Conservation (phyloP, 2,888 invertebrate species). For the Dioctria linearis region DNA sequence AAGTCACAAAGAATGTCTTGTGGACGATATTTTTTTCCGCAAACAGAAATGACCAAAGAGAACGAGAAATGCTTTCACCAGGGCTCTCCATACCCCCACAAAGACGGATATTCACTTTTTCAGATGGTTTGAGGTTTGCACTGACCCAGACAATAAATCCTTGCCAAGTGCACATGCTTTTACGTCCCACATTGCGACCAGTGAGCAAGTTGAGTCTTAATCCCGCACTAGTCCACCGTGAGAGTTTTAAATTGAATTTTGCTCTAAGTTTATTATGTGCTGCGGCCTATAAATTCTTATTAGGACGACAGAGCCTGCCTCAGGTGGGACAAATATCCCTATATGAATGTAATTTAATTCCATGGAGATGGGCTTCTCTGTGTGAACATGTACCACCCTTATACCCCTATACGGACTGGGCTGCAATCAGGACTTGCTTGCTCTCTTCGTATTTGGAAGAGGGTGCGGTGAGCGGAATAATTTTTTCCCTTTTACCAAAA, state of each 20-base stretch:
- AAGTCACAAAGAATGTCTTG: too few relatives aligned
- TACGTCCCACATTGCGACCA: background rate
- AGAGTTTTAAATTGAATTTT: slow-evolving; percentile 52
- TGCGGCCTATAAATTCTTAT: slow-evolving; percentile 51
- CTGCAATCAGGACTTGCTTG: background rate
- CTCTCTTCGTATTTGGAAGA: background rate
- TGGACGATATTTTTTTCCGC: too few relatives aligned
- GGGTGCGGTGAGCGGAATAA: background rate
- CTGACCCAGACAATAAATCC: background rate
- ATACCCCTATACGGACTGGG: background rate
- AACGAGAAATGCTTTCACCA: too few relatives aligned
- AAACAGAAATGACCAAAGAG: too few relatives aligned
- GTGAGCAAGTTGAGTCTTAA: background rate
- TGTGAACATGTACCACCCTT: background rate
- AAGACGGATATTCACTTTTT: slow-evolving; percentile 1
- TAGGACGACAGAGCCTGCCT: slow-evolving; percentile 15
- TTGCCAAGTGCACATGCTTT: background rate
- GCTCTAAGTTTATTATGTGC: slow-evolving; percentile 48
- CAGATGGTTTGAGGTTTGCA: background rate
- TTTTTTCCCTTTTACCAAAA: background rate
- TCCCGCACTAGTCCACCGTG: background rate
- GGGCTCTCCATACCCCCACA: too few relatives aligned
- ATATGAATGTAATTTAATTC: slow-evolving; percentile 16
- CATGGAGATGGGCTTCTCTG: background rate
- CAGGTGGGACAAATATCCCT: slow-evolving; percentile 10